Percentiles rank a stretch among this genome's conserved stretches.
phyloP scores from a whole-genome alignment of 1,140 invertebrate genomes.

The Andrena cerasifolii region DNA sequence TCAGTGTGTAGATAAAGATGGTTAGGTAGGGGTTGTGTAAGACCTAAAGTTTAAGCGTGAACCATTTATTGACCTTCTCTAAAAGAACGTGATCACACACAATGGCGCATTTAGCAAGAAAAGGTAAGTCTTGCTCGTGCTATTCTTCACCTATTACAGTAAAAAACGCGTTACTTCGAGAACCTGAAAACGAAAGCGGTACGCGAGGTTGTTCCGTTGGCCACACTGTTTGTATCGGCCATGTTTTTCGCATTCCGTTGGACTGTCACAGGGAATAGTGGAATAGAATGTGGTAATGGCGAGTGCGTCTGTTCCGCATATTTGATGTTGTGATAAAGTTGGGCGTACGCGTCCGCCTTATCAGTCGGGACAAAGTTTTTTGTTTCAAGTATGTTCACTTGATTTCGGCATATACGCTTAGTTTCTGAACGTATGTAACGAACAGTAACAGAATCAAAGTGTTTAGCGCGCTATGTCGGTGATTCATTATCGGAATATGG shows the following conservation, averaged over 20 bases:
- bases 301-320: slow-evolving; percentile 74
- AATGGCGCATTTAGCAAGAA: slow-evolving; percentile 65
- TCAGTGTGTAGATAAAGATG: slow-evolving; percentile 52
- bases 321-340: slow-evolving; percentile 72
- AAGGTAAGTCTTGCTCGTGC: slow-evolving; percentile 53
- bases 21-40: neutral
- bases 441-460: slow-evolving; percentile 9
- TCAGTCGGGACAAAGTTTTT: slow-evolving; percentile 42
- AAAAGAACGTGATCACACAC: neutral
- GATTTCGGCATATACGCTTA: slow-evolving; percentile 17
- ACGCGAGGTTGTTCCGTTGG: slow-evolving; percentile 24
- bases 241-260: slow-evolving; percentile 53
- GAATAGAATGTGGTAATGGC: slow-evolving; percentile 73
- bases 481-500: slow-evolving; percentile 70
- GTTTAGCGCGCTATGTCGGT: slow-evolving; percentile 62
- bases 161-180: neutral
- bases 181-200: neutral
- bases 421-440: slow-evolving; percentile 9
- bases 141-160: slow-evolving; percentile 6
- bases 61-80: slow-evolving; percentile 11
- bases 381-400: slow-evolving; percentile 7
- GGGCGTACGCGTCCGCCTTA: slow-evolving; percentile 56
- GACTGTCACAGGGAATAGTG: slow-evolving; percentile 52
- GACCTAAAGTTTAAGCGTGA: slow-evolving; percentile 9
- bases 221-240: slow-evolving; percentile 22